These are phyloP conservation scores for Otocyon megalotis DNA, from an alignment of 2,113 vertebrate genomes.

Conservation along the genomic window DNA sequence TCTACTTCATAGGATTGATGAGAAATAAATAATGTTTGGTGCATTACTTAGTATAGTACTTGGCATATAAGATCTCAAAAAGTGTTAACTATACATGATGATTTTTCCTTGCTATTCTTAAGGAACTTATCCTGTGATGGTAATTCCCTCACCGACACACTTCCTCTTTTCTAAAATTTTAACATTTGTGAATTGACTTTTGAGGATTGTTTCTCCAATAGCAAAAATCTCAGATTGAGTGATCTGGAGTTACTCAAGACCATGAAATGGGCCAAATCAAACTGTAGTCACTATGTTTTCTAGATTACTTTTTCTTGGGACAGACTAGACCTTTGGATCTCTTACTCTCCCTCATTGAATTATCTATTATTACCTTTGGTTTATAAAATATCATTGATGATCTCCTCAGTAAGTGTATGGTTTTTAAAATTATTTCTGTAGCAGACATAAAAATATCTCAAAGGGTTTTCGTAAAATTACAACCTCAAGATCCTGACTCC, in stretches of 20 bases:
- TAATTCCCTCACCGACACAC: neutral
- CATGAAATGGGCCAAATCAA: neutral
- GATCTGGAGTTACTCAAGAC: neutral
- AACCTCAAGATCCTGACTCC: neutral
- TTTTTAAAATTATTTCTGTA: neutral
- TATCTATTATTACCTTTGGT: neutral
- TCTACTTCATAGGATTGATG: constrained; percentile 6
- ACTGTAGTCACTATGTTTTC: neutral
- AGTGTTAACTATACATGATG: neutral
- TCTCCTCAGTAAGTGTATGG: neutral
- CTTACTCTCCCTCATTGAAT: neutral
- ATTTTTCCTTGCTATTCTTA: neutral
- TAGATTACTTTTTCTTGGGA: neutral
- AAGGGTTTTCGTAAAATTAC: neutral
- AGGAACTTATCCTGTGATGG: neutral
- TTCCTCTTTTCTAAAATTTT: neutral
- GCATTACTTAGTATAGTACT: neutral
- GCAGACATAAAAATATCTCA: constrained; percentile 20
- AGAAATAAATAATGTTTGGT: neutral
- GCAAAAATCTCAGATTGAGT: neutral
- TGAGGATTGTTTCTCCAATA: neutral
- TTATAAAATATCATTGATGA: neutral
- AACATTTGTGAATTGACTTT: neutral
- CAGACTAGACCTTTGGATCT: neutral
- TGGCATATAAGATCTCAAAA: neutral